phyloP scores from a whole-genome alignment of 2,113 vertebrate genomes.

The Polyodon spathula region DNA sequence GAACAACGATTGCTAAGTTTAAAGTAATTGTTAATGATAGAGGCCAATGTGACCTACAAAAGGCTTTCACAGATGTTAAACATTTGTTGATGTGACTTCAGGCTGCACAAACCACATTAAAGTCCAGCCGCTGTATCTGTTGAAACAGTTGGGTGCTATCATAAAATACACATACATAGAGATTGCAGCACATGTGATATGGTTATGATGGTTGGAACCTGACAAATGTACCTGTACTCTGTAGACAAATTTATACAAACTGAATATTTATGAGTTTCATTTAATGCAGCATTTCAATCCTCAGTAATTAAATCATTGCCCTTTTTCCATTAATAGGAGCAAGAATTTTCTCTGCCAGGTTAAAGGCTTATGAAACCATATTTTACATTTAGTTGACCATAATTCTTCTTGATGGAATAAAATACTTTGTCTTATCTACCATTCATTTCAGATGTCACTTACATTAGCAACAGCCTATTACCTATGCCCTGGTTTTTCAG shows the following conservation, averaged over 20 bases:
- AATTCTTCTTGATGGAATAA: not conserved
- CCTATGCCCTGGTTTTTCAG: no score
- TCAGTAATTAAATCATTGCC: not conserved
- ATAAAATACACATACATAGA: slow-evolving; percentile 60
- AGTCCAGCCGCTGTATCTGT: slow-evolving; percentile 47
- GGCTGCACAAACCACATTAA: slow-evolving; percentile 60
- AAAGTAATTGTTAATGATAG: slow-evolving; percentile 44
- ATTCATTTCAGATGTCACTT: not conserved
- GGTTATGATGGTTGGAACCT: slow-evolving; percentile 53
- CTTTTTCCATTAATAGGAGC: not conserved
- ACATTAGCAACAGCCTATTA: not conserved
- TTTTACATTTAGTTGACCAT: not conserved
- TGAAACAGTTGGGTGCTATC: slow-evolving; percentile 58
- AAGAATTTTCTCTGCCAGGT: not conserved
- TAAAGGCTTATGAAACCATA: not conserved
- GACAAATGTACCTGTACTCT: slow-evolving; percentile 38
- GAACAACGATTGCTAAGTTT: slow-evolving; percentile 35
- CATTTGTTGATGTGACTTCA: slow-evolving; percentile 63
- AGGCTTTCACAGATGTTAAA: slow-evolving; percentile 68
- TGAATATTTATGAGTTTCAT: slow-evolving; percentile 24
- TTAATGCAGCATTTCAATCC: slow-evolving; percentile 18
- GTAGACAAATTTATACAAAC: slow-evolving; percentile 39
- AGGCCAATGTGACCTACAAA: slow-evolving; percentile 38
- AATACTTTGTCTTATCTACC: no score
- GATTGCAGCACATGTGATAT: slow-evolving; percentile 49